Conservation (phyloP, 2,113 vertebrate genomes). For the Laticauda laticaudata region DNA sequence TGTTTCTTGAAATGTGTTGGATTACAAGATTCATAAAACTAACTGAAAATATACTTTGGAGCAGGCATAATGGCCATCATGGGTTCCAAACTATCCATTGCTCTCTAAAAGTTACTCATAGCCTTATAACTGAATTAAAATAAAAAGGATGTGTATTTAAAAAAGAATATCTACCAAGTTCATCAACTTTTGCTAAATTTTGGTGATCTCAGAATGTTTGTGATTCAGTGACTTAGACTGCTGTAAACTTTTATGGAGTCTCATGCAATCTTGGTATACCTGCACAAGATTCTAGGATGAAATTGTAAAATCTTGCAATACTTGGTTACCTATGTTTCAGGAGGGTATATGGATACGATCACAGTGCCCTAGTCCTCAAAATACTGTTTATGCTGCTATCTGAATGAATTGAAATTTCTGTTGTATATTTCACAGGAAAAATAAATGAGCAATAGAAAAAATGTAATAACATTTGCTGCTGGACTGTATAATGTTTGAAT, state of each 20-base stretch:
- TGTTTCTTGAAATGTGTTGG: not conserved
- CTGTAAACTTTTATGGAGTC: not conserved
- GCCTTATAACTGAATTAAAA: not conserved
- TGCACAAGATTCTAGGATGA: not conserved
- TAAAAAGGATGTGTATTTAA: not conserved
- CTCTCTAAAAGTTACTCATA: not conserved
- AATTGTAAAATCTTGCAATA: not conserved
- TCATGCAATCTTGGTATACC: not conserved
- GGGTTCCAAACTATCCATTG: not conserved
- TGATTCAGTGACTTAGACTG: not conserved
- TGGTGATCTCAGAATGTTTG: not conserved
- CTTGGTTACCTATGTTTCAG: not conserved
- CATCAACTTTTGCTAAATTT: not conserved
- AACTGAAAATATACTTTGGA: not conserved
- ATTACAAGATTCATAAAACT: not conserved
- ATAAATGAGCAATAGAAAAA: not conserved
- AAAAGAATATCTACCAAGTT: not conserved
- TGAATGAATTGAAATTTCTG: not conserved
- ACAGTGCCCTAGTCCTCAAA: not conserved
- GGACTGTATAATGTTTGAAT: not conserved
- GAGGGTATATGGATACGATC: not conserved
- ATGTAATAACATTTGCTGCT: not conserved
- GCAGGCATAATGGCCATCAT: not conserved
- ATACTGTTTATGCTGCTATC: not conserved
- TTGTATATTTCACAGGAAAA: not conserved